Evolutionary conservation across 2,888 invertebrate genomes (phyloP).

Genomic region (Dynastes grantii): DNA sequence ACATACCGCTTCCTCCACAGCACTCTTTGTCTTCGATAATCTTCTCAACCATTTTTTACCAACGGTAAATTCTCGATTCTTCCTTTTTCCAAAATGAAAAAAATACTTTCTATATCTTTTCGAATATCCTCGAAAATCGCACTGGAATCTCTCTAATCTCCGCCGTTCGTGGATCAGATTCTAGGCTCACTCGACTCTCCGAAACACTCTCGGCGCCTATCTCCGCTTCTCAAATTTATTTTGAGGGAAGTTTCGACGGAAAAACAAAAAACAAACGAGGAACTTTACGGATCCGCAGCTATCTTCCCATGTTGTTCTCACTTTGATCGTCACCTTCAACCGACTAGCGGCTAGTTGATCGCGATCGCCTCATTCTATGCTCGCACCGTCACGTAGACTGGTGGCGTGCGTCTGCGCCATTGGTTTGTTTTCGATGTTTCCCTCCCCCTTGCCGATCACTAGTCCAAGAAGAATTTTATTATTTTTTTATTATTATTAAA

Average conservation of each 20-base stretch:
- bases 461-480: not conserved
- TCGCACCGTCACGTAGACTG: conserved; percentile 58
- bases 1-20: conserved; percentile 68
- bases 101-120: not conserved
- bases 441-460: not conserved
- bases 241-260: not conserved
- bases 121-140: not conserved
- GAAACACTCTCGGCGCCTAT: conserved; percentile 8
- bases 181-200: no score
- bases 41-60: conserved; percentile 76
- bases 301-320: conserved; percentile 65
- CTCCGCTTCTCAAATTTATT: not conserved
- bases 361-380: conserved; percentile 65
- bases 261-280: conserved; percentile 18
- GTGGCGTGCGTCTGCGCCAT: conserved; percentile 53
- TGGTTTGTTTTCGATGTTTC: conserved; percentile 1
- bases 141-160: not conserved
- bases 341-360: conserved; percentile 67
- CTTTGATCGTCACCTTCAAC: conserved; percentile 12
- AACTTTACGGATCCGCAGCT: conserved; percentile 57
- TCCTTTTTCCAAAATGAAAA: conserved; percentile 8
- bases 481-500: no score
- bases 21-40: conserved; percentile 78
- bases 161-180: no score
- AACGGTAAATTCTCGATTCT: not conserved